phyloP scores from a whole-genome alignment of 2,888 invertebrate genomes.

The Phyllotreta cruciferae region DNA sequence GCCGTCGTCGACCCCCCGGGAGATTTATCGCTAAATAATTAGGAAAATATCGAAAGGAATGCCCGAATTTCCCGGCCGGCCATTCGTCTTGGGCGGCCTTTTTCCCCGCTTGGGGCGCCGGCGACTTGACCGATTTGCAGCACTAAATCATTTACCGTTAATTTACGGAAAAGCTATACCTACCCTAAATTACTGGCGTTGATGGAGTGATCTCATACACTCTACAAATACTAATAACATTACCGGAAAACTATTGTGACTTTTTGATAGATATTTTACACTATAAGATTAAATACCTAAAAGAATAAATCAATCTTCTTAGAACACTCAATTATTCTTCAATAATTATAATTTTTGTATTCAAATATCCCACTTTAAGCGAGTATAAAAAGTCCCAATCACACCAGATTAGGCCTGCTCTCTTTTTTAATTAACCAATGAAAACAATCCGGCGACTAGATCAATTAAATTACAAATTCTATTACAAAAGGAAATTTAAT shows the following conservation, averaged over 20 bases:
- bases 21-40: slow-evolving; percentile 28
- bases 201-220: background rate
- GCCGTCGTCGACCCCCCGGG: slow-evolving; percentile 19
- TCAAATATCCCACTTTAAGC: too few species aligned
- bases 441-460: background rate
- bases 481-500: slow-evolving; percentile 8
- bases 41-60: slow-evolving; percentile 25
- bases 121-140: slow-evolving; percentile 3
- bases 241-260: background rate
- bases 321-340: too few species aligned
- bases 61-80: slow-evolving; percentile 1
- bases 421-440: slow-evolving; percentile 5
- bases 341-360: too few species aligned
- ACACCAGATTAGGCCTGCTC: too few species aligned
- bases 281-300: too few species aligned
- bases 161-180: slow-evolving; percentile 2
- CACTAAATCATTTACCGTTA: slow-evolving; percentile 14
- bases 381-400: too few species aligned
- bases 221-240: slow-evolving; percentile 1
- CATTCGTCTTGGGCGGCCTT: slow-evolving; percentile 11
- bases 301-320: too few species aligned
- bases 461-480: slow-evolving; percentile 12
- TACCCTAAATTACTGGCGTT: background rate
- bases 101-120: background rate
- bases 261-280: too few species aligned